phyloP scores from a whole-genome alignment of 2,888 invertebrate genomes.

The Drosophila yooni region DNA sequence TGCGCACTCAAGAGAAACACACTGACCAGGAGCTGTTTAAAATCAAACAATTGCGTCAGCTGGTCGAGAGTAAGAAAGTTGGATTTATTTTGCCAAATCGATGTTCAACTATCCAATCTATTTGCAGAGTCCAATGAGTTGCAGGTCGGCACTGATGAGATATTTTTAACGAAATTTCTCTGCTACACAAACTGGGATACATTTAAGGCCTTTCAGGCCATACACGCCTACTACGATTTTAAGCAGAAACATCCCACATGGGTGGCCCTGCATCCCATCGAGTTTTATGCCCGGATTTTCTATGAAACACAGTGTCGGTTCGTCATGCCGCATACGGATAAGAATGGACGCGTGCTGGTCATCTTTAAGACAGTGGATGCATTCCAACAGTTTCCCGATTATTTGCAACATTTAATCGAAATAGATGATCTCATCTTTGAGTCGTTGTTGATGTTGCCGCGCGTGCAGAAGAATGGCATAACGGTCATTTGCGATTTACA shows the following conservation, averaged over 20 bases:
- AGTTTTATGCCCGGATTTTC: slow-evolving; percentile 76
- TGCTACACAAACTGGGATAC: slow-evolving; percentile 77
- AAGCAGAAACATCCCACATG: slow-evolving; percentile 78
- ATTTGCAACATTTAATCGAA: slow-evolving; percentile 79
- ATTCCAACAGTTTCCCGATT: slow-evolving; percentile 81
- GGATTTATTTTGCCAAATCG: not conserved
- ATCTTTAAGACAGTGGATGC: slow-evolving; percentile 80
- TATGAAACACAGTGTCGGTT: slow-evolving; percentile 75
- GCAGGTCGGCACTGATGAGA: slow-evolving; percentile 77
- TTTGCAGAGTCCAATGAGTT: slow-evolving; percentile 69
- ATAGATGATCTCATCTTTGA: slow-evolving; percentile 84
- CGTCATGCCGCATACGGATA: slow-evolving; percentile 81
- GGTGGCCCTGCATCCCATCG: slow-evolving; percentile 78
- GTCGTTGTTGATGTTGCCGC: slow-evolving; percentile 78
- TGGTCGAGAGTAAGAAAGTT: slow-evolving; percentile 68
- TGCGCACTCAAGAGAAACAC: slow-evolving; percentile 55
- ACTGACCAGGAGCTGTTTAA: slow-evolving; percentile 69
- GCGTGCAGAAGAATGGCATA: slow-evolving; percentile 80
- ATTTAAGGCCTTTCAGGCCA: slow-evolving; percentile 68
- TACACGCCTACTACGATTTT: slow-evolving; percentile 81
- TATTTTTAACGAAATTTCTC: slow-evolving; percentile 79
- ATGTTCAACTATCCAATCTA: not conserved
- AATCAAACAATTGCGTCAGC: slow-evolving; percentile 67
- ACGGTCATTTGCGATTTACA: slow-evolving; percentile 82
- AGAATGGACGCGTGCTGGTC: slow-evolving; percentile 78